A percentile compares a stretch with the other conserved stretches of the same genome.
Evolutionary conservation across 2,113 vertebrate species (phyloP).

Genomic region (Myrmophylax atrothorax): DNA sequence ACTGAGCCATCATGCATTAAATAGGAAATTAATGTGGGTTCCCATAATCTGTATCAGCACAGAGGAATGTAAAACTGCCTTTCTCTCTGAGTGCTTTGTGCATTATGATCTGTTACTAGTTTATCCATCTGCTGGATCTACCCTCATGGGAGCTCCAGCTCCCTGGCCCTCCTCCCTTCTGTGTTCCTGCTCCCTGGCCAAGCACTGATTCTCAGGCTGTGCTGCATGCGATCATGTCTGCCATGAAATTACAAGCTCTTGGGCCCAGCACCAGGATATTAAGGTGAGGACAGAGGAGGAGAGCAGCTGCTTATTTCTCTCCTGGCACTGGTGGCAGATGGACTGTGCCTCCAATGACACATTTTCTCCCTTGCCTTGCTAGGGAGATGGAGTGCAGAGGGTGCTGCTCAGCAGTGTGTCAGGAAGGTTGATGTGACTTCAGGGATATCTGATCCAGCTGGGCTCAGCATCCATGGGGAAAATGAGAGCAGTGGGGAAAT

Average conservation of each 20-base stretch:
- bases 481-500: background rate
- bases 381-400: accelerated
- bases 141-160: background rate
- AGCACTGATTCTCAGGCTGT: background rate
- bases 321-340: accelerated
- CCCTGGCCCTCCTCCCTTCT: background rate
- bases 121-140: background rate
- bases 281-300: background rate
- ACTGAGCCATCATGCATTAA: background rate
- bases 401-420: background rate
- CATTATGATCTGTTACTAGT: background rate
- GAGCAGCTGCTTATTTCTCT: background rate
- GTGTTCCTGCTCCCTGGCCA: background rate
- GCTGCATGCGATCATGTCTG: accelerated
- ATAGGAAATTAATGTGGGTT: background rate
- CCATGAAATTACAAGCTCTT: background rate
- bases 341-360: accelerated
- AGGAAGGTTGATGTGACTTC: background rate
- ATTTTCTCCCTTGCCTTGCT: background rate
- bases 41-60: background rate
- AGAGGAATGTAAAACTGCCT: background rate
- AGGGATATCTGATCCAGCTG: background rate
- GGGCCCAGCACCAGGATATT: background rate
- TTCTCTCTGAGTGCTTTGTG: background rate
- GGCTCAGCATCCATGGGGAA: accelerated